A percentile compares a stretch with the other conserved stretches of the same genome.
phyloP scores from a whole-genome alignment of 2,888 invertebrate species.

The Scaptomyza tumidula region DNA sequence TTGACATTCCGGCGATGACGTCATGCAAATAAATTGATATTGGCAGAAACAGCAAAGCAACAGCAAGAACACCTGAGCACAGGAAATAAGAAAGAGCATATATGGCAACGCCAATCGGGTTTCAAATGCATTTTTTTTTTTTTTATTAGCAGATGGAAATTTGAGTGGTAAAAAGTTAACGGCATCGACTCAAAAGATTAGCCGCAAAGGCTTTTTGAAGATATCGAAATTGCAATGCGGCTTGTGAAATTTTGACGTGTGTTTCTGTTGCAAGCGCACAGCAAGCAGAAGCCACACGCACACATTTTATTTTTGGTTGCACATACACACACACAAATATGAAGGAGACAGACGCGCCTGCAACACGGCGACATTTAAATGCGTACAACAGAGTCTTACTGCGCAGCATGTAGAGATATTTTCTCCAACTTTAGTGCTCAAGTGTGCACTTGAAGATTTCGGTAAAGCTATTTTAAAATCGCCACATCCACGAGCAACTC shows the following conservation, averaged over 20 bases:
- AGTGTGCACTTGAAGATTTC: slow-evolving; percentile 80
- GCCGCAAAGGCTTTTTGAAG: slow-evolving; percentile 32
- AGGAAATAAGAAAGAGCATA: slow-evolving; percentile 35
- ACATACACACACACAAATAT: slow-evolving; percentile 46
- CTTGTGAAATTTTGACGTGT: slow-evolving; percentile 64
- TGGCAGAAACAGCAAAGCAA: slow-evolving; percentile 28
- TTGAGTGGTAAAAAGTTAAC: slow-evolving; percentile 30
- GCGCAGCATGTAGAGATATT: slow-evolving; percentile 67
- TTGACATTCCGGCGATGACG: slow-evolving; percentile 63
- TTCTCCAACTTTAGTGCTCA: slow-evolving; percentile 50
- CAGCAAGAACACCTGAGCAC: slow-evolving; percentile 39
- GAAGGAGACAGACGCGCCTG: slow-evolving; percentile 42
- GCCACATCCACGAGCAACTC: slow-evolving; percentile 65
- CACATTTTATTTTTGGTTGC: slow-evolving; percentile 71
- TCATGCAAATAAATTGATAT: slow-evolving; percentile 54
- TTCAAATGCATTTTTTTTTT: slow-evolving; percentile 28
- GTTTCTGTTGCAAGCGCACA: slow-evolving; percentile 64
- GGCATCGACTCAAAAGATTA: slow-evolving; percentile 48
- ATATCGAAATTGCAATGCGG: slow-evolving; percentile 54
- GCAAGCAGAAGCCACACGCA: slow-evolving; percentile 39
- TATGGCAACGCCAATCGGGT: slow-evolving; percentile 44
- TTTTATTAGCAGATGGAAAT: slow-evolving; percentile 37
- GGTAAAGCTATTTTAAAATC: slow-evolving; percentile 73
- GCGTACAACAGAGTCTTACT: slow-evolving; percentile 36
- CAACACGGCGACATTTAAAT: slow-evolving; percentile 62